Evolutionary conservation across 2,888 invertebrate genomes (phyloP).

Genomic region (Protonemura montana): DNA sequence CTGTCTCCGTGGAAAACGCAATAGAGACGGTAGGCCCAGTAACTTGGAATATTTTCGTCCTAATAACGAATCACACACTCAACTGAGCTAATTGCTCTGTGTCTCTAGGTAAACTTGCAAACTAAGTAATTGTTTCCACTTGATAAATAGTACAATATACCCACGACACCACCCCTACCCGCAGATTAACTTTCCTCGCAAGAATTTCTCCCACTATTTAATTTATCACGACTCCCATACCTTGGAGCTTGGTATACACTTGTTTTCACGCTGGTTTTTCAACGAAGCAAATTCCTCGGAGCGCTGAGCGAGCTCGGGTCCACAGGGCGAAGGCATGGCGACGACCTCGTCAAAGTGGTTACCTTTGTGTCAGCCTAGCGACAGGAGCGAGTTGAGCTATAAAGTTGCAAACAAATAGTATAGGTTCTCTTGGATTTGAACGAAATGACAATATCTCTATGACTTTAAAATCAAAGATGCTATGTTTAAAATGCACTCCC

Average conservation of each 20-base stretch:
- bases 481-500: not conserved
- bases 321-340: too few species aligned
- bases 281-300: not conserved
- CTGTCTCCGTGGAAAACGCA: too few species aligned
- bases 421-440: not conserved
- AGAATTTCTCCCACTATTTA: constrained; percentile 13
- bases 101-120: constrained; percentile 17
- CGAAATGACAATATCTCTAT: not conserved
- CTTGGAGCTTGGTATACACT: not conserved
- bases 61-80: not conserved
- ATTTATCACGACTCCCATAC: constrained; percentile 30
- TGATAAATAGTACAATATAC: constrained; percentile 37
- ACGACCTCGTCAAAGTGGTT: too few species aligned
- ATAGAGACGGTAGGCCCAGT: not conserved
- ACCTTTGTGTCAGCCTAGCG: too few species aligned
- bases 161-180: not conserved
- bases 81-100: not conserved
- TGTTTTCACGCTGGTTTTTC: not conserved
- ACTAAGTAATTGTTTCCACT: constrained; percentile 38
- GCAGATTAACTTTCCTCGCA: not conserved
- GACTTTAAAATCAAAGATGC: not conserved
- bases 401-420: not conserved
- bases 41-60: not conserved
- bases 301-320: too few species aligned
- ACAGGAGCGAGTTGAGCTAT: too few species aligned